A percentile compares a stretch with the other conserved stretches of the same genome.
Evolutionary conservation across 2,888 invertebrate genomes (phyloP).

Genomic region (Erpobdella octoculata): DNA sequence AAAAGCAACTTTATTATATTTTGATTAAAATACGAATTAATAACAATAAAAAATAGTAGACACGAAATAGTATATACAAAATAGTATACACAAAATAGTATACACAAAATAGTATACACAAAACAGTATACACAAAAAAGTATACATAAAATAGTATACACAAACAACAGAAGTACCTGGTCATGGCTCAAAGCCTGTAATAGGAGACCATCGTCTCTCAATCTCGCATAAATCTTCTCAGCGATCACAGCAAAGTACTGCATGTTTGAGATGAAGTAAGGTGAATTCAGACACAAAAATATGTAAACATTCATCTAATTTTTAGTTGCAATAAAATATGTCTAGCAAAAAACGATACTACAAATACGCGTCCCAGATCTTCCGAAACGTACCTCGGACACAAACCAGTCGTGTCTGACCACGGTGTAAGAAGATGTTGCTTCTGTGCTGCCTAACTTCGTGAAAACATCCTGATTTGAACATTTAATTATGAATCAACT

Average conservation of each 20-base stretch:
- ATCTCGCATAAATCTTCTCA: constrained; percentile 10
- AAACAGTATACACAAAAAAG: too few relatives aligned
- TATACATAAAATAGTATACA: not conserved
- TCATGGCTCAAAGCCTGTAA: not conserved
- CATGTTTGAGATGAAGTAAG: too few relatives aligned
- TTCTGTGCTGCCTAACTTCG: constrained; percentile 10
- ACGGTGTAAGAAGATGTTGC: not conserved
- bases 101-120: too few relatives aligned
- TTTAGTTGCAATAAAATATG: too few relatives aligned
- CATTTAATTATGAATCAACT: too few relatives aligned
- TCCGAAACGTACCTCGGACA: not conserved
- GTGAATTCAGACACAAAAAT: not conserved
- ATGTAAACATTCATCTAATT: not conserved
- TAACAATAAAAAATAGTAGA: too few relatives aligned
- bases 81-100: too few relatives aligned
- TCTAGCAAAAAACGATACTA: too few relatives aligned
- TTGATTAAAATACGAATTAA: too few relatives aligned
- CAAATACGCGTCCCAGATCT: too few relatives aligned
- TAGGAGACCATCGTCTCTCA: constrained; percentile 18
- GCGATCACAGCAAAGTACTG: constrained; percentile 24
- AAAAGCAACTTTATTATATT: not conserved
- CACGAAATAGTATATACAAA: too few relatives aligned
- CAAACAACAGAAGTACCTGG: not conserved
- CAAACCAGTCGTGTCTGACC: not conserved
- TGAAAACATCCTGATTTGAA: constrained; percentile 17